phyloP scores from a whole-genome alignment of 2,797 vertebrate genomes.

The Pyrocephalus nanus region DNA sequence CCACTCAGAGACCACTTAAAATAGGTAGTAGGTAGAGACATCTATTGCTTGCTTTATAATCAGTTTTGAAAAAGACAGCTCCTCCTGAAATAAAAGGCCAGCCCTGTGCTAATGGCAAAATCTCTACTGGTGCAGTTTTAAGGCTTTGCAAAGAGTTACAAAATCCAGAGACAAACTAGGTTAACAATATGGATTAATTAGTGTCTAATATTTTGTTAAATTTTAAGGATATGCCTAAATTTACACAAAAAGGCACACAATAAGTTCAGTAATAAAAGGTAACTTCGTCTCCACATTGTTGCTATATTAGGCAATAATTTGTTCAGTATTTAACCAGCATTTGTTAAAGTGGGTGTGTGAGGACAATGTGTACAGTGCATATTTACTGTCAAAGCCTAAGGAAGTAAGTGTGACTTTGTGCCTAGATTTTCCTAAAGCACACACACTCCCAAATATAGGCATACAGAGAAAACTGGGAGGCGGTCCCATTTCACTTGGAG shows the following conservation, averaged over 20 bases:
- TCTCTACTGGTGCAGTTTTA: neutral
- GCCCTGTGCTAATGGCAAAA: neutral
- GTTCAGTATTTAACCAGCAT: neutral
- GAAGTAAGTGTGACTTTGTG: neutral
- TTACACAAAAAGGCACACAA: neutral
- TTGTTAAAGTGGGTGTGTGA: neutral
- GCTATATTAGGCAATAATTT: neutral
- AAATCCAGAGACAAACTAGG: neutral
- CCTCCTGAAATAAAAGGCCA: no score
- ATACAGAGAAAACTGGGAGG: neutral
- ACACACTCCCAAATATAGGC: fast-evolving
- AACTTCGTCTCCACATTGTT: neutral
- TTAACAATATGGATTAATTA: neutral
- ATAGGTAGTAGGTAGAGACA: neutral
- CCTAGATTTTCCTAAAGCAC: neutral
- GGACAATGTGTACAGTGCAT: fast-evolving
- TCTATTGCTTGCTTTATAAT: neutral
- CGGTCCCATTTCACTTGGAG: neutral
- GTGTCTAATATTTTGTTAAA: neutral
- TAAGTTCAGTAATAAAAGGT: neutral
- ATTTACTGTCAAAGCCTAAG: neutral
- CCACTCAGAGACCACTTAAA: neutral
- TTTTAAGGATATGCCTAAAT: neutral
- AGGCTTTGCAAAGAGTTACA: neutral
- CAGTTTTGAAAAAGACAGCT: neutral